phyloP scores from a whole-genome alignment of 1,140 invertebrate genomes.

The Antheraea mylitta region DNA sequence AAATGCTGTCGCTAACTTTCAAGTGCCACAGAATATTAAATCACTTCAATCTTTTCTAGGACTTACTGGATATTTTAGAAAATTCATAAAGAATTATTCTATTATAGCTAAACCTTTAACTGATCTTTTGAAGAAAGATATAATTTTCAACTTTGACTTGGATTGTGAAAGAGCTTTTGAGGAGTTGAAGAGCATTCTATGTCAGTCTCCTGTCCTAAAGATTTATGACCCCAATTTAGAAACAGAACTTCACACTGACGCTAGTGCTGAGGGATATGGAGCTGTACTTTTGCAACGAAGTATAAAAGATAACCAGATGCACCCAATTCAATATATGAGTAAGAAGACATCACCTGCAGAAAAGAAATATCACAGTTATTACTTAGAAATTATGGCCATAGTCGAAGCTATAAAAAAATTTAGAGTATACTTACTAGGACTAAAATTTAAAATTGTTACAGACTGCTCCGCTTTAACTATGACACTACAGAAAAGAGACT shows the following conservation, averaged over 20 bases:
- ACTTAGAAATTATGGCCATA: slow-evolving; percentile 77
- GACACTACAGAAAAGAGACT: slow-evolving; percentile 61
- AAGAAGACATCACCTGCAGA: slow-evolving; percentile 56
- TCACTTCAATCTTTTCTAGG: slow-evolving; percentile 25
- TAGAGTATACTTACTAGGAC: slow-evolving; percentile 70
- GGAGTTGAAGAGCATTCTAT: slow-evolving; percentile 29
- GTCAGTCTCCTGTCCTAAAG: slow-evolving; percentile 39
- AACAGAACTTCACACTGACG: slow-evolving; percentile 57
- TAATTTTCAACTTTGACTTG: slow-evolving; percentile 18
- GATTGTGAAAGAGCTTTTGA: slow-evolving; percentile 12
- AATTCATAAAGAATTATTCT: slow-evolving; percentile 39
- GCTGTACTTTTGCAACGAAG: slow-evolving; percentile 47
- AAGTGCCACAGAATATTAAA: slow-evolving; percentile 30
- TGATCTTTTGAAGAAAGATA: slow-evolving; percentile 36
- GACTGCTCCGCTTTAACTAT: slow-evolving; percentile 62
- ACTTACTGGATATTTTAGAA: slow-evolving; percentile 41
- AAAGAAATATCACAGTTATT: slow-evolving; percentile 65
- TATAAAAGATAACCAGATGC: slow-evolving; percentile 30
- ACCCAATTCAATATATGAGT: slow-evolving; percentile 68
- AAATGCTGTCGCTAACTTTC: slow-evolving; percentile 26
- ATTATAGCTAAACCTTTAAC: slow-evolving; percentile 40
- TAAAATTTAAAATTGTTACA: slow-evolving; percentile 67
- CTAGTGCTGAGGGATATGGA: slow-evolving; percentile 41
- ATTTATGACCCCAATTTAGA: slow-evolving; percentile 46
- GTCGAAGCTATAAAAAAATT: slow-evolving; percentile 75